These are phyloP conservation scores for Tetropium fuscum DNA, from an alignment of 2,888 invertebrate genomes.

Conservation along the genomic window DNA sequence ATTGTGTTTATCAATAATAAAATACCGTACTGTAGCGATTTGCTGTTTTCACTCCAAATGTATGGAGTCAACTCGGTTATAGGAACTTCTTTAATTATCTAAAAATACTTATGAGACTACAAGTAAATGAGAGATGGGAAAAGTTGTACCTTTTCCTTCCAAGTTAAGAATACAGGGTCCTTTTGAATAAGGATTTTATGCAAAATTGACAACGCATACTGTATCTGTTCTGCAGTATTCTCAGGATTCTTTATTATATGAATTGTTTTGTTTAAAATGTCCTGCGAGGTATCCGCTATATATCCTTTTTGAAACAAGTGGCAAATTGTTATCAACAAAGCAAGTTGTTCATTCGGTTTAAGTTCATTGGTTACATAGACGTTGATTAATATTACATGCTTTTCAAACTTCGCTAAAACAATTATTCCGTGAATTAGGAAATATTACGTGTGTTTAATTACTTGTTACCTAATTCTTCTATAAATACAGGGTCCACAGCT, in stretches of 20 bases:
- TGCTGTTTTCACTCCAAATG: slow-evolving; percentile 47
- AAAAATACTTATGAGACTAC: slow-evolving; percentile 29
- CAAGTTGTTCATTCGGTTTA: slow-evolving; percentile 37
- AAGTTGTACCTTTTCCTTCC: slow-evolving; percentile 53
- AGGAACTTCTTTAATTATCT: slow-evolving; percentile 52
- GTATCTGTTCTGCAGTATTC: slow-evolving; percentile 46
- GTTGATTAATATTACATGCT: slow-evolving; percentile 39
- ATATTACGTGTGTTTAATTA: neutral
- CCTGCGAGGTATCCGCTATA: slow-evolving; percentile 45
- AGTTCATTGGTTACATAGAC: slow-evolving; percentile 39
- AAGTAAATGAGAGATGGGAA: neutral
- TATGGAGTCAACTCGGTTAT: slow-evolving; percentile 53
- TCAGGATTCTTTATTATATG: slow-evolving; percentile 45
- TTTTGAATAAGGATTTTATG: slow-evolving; percentile 56
- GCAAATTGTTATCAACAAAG: slow-evolving; percentile 50
- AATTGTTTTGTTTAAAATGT: slow-evolving; percentile 52
- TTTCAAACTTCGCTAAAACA: slow-evolving; percentile 41
- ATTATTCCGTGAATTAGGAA: neutral
- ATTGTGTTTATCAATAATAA: slow-evolving; percentile 60
- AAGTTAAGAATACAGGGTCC: slow-evolving; percentile 44
- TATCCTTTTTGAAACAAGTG: slow-evolving; percentile 56
- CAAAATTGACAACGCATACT: slow-evolving; percentile 54
- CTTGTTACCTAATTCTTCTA: slow-evolving; percentile 57
- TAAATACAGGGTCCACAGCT: slow-evolving; percentile 56
- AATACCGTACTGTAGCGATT: slow-evolving; percentile 55